A percentile compares a stretch with the other conserved stretches of the same genome.
Evolutionary conservation across 1,140 invertebrate genomes (phyloP).

Genomic region (Eueides isabella): DNA sequence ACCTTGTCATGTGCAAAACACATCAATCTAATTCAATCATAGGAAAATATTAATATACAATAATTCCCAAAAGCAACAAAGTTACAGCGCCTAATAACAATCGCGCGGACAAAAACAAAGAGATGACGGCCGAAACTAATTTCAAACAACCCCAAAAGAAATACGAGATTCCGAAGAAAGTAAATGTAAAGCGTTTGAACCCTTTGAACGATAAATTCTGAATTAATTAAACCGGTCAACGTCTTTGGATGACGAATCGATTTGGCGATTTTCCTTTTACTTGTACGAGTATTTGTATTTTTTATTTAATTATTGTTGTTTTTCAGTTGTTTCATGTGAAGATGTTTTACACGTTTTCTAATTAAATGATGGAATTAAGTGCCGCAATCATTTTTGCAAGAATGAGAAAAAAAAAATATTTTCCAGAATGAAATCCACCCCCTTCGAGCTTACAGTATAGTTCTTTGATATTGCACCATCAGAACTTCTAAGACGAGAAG

Average conservation of each 20-base stretch:
- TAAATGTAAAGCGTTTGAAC: constrained; percentile 47
- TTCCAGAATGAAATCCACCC: too few relatives aligned
- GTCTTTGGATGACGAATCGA: constrained; percentile 72
- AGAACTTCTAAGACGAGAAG: too few relatives aligned
- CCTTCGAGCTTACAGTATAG: too few relatives aligned
- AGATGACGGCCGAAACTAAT: constrained; percentile 37
- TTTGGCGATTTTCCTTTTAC: constrained; percentile 15
- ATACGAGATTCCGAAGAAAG: constrained; percentile 33
- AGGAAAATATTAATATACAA: not conserved
- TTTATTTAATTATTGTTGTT: not conserved
- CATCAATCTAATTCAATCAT: not conserved
- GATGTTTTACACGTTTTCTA: too few relatives aligned
- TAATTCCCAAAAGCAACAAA: not conserved
- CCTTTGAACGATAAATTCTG: constrained; percentile 63
- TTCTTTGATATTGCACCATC: too few relatives aligned
- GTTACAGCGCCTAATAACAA: not conserved
- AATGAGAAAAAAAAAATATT: too few relatives aligned
- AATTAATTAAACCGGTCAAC: constrained; percentile 71
- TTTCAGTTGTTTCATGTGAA: too few relatives aligned
- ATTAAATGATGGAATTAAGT: too few relatives aligned
- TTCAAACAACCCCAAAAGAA: constrained; percentile 43
- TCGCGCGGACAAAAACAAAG: constrained; percentile 25
- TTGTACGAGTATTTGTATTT: not conserved
- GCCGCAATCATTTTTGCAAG: too few relatives aligned
- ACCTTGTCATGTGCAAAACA: too few relatives aligned